phyloP scores from a whole-genome alignment of 2,113 vertebrate species.

The Corynorhinus townsendii region DNA sequence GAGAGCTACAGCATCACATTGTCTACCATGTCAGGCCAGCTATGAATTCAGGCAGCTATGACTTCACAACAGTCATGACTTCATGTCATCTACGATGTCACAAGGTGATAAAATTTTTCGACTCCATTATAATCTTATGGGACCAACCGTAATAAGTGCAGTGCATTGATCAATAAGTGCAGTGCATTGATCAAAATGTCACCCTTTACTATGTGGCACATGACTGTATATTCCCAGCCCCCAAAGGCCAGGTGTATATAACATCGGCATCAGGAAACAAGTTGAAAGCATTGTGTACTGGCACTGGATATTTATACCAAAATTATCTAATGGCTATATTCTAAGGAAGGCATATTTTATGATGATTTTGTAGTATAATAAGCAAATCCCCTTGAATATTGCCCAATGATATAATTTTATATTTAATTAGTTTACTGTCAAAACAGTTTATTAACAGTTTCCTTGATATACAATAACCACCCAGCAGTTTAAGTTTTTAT shows the following conservation, averaged over 20 bases:
- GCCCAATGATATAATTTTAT: not conserved
- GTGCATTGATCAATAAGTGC: not conserved
- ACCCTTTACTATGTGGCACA: not conserved
- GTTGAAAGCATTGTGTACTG: not conserved
- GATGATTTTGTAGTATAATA: not conserved
- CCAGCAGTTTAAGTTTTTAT: not conserved
- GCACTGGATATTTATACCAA: not conserved
- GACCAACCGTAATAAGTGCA: not conserved
- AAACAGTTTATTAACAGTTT: not conserved
- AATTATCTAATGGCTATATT: not conserved
- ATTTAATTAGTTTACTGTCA: not conserved
- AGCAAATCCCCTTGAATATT: not conserved
- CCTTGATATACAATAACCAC: rapidly evolving
- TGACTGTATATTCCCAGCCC: not conserved
- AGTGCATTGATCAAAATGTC: not conserved
- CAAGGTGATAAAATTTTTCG: not conserved
- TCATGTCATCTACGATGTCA: not conserved
- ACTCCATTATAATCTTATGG: not conserved
- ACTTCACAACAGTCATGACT: not conserved
- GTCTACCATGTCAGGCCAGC: not conserved
- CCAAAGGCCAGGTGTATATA: not conserved
- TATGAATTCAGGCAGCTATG: not conserved
- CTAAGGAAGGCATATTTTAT: not conserved
- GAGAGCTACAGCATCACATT: not conserved
- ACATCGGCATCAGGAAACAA: not conserved